phyloP scores from a whole-genome alignment of 2,888 invertebrate genomes.

The Rosalia funebris region DNA sequence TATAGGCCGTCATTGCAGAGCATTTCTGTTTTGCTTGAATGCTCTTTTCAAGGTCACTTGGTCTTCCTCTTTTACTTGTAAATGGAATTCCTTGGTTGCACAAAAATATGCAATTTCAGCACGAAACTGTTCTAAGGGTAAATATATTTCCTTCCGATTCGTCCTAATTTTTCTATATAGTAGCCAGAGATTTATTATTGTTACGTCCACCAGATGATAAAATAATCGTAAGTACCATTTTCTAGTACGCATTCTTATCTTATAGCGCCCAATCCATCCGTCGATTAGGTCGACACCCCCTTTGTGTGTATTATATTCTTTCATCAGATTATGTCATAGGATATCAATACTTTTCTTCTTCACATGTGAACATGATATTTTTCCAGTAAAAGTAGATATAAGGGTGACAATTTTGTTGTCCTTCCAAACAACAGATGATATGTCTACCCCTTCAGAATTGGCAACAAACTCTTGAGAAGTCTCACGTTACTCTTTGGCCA shows the following conservation, averaged over 20 bases:
- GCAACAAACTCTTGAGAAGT: too few relatives aligned
- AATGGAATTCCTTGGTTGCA: constrained; percentile 22
- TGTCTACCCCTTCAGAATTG: too few relatives aligned
- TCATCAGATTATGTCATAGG: background rate
- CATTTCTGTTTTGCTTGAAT: constrained; percentile 25
- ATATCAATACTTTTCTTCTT: background rate
- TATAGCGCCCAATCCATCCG: background rate
- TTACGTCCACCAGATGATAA: too few relatives aligned
- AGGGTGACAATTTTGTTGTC: too few relatives aligned
- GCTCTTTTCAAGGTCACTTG: constrained; percentile 28
- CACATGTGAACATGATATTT: too few relatives aligned
- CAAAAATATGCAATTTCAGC: constrained; percentile 33
- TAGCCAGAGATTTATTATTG: background rate
- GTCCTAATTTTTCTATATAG: background rate
- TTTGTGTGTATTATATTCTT: background rate
- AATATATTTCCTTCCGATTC: too few relatives aligned
- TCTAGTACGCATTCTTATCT: background rate
- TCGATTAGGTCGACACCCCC: background rate
- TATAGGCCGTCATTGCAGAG: constrained; percentile 19
- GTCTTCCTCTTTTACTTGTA: constrained; percentile 32
- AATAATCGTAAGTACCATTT: too few relatives aligned
- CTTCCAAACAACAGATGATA: too few relatives aligned
- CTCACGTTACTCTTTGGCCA: too few relatives aligned
- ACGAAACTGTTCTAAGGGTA: too few relatives aligned
- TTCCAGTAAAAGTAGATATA: too few relatives aligned